Evolutionary conservation across 1,140 invertebrate species (phyloP).

Genomic region (Drosophila novamexicana): DNA sequence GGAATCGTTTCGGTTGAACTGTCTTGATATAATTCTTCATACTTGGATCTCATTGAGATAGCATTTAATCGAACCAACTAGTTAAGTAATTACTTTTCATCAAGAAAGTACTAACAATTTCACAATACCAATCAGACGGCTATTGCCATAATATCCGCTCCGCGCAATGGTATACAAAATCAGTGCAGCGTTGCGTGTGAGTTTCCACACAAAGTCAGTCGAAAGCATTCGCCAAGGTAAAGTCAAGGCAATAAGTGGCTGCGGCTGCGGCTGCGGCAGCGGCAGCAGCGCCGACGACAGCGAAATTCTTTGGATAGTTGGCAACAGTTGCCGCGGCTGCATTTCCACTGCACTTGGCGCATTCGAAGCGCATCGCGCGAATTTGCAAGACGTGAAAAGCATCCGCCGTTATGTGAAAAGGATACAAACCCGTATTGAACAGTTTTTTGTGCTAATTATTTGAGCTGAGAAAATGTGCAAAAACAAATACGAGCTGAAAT

Average conservation of each 20-base stretch:
- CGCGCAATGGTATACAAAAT: conserved; percentile 22
- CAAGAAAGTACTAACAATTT: not conserved
- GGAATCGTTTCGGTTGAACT: too few relatives aligned
- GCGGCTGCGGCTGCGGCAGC: conserved; percentile 1
- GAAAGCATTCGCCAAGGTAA: conserved; percentile 51
- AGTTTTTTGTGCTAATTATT: not conserved
- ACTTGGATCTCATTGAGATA: not conserved
- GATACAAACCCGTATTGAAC: not conserved
- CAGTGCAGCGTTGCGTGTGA: conserved; percentile 68
- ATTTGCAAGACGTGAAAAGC: conserved; percentile 58
- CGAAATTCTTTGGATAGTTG: conserved; percentile 43
- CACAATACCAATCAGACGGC: not conserved
- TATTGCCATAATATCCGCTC: conserved; percentile 24
- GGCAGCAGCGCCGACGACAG: conserved; percentile 6
- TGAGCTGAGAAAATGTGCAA: not conserved
- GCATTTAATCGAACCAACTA: not conserved
- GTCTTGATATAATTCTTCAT: not conserved
- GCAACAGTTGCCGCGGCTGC: conserved; percentile 45
- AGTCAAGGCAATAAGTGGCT: conserved; percentile 67
- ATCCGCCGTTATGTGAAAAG: conserved; percentile 8
- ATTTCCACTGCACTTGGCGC: conserved; percentile 56
- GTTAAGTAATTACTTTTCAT: not conserved
- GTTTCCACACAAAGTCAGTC: conserved; percentile 40
- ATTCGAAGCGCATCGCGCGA: conserved; percentile 61
- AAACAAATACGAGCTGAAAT: conserved; percentile 3